A percentile compares a stretch with the other conserved stretches of the same genome.
Evolutionary conservation across 2,113 vertebrate species (phyloP).

Genomic region (Corvus hawaiiensis): DNA sequence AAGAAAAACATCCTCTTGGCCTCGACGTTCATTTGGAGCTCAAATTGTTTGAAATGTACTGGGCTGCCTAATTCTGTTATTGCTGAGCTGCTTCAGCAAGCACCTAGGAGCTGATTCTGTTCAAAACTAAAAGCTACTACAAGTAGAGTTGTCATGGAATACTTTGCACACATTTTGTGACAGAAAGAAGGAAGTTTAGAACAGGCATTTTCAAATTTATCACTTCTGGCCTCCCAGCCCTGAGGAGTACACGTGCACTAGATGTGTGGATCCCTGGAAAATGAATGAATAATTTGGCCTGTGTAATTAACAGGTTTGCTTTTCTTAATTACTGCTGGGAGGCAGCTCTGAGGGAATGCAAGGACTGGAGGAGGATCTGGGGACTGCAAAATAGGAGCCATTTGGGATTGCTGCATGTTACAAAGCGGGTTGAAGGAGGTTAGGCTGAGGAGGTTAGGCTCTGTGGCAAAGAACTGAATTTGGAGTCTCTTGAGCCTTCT

Average conservation of each 20-base stretch:
- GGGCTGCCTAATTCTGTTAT: neutral
- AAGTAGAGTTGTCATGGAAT: neutral
- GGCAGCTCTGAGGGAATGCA: neutral
- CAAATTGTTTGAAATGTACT: neutral
- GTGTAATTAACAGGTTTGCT: neutral
- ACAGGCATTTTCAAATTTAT: neutral
- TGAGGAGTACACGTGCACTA: neutral
- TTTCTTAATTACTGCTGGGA: neutral
- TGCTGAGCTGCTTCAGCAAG: neutral
- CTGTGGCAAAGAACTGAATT: neutral
- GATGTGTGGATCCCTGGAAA: neutral
- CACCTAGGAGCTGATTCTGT: neutral
- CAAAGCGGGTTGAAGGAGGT: neutral
- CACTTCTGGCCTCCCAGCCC: neutral
- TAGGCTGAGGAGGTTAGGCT: neutral
- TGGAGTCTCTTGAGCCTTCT: neutral
- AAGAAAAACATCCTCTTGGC: constrained; percentile 54
- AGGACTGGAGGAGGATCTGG: neutral
- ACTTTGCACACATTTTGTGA: neutral
- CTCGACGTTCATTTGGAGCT: neutral
- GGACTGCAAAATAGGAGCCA: neutral
- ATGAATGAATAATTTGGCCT: neutral
- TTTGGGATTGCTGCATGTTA: neutral
- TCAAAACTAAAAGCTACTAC: neutral
- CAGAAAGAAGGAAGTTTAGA: neutral